Percentiles rank a stretch among this genome's conserved stretches.
Evolutionary conservation across 2,888 invertebrate genomes (phyloP).

Genomic region (Copidosoma aretas): DNA sequence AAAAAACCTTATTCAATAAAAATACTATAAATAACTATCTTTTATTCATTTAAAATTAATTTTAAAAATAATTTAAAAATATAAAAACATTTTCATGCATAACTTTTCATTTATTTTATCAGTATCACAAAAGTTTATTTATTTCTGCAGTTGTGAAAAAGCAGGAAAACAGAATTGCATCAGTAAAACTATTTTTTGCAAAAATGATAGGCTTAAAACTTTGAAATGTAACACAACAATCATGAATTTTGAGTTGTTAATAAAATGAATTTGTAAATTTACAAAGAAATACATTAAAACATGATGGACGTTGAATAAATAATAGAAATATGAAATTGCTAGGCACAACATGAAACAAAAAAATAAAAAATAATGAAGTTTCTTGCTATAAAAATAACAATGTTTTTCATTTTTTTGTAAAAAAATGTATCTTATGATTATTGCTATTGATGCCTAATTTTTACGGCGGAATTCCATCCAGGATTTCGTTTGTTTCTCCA

Average conservation of each 20-base stretch:
- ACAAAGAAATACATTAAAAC: not conserved
- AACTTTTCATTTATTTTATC: too few relatives aligned
- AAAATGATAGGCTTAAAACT: constrained; percentile 34
- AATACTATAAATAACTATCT: too few relatives aligned
- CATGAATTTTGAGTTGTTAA: constrained; percentile 41
- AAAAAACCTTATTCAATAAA: too few relatives aligned
- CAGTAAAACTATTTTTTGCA: not conserved
- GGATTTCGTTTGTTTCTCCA: constrained; percentile 56
- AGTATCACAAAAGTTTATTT: not conserved
- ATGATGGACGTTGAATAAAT: not conserved
- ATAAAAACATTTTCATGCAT: constrained; percentile 10
- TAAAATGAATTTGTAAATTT: not conserved
- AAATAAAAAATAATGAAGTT: constrained; percentile 23
- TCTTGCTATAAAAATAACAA: constrained; percentile 31
- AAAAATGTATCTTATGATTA: constrained; percentile 50
- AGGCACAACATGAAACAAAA: constrained; percentile 29
- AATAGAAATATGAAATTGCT: constrained; percentile 9
- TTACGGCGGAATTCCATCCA: constrained; percentile 37
- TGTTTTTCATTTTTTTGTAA: constrained; percentile 36
- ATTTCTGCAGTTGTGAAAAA: not conserved
- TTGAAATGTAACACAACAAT: constrained; percentile 45
- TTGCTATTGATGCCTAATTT: constrained; percentile 53
- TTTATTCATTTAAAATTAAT: too few relatives aligned
- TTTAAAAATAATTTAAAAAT: too few relatives aligned
- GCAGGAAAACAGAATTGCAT: not conserved